Evolutionary conservation across 2,888 invertebrate genomes (phyloP).

Genomic region (Oligia latruncula): DNA sequence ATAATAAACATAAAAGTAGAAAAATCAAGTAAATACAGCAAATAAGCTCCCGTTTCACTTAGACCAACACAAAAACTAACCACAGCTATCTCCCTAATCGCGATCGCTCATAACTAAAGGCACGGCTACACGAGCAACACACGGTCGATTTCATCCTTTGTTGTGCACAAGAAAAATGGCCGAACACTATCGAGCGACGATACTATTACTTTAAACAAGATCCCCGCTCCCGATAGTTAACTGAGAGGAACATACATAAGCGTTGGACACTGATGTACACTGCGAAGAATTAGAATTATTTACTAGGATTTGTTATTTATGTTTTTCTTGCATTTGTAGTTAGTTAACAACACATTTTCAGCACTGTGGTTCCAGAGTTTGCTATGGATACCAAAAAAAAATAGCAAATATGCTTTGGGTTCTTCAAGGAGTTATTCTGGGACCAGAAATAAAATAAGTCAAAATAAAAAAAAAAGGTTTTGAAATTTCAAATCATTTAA

Average conservation of each 20-base stretch:
- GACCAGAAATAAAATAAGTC: background rate
- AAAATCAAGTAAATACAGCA: background rate
- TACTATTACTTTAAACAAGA: slow-evolving; percentile 83
- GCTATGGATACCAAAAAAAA: background rate
- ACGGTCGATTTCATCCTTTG: slow-evolving; percentile 85
- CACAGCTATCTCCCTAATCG: slow-evolving; percentile 30
- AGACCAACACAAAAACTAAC: slow-evolving; percentile 27
- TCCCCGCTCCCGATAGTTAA: slow-evolving; percentile 72
- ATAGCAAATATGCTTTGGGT: background rate
- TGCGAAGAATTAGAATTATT: slow-evolving; percentile 46
- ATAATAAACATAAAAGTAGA: background rate
- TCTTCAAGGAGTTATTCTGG: slow-evolving; percentile 16
- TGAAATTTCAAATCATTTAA: background rate
- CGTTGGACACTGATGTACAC: slow-evolving; percentile 58
- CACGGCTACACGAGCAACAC: slow-evolving; percentile 72
- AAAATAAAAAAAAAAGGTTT: background rate
- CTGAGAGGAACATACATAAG: slow-evolving; percentile 55
- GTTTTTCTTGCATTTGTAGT: slow-evolving; percentile 1
- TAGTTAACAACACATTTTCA: background rate
- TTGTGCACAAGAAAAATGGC: slow-evolving; percentile 85
- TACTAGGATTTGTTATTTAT: slow-evolving; percentile 19
- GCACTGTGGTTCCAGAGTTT: background rate
- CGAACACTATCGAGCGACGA: slow-evolving; percentile 80
- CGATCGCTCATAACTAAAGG: slow-evolving; percentile 64
- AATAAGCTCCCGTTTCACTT: slow-evolving; percentile 16